Evolutionary conservation across 2,113 vertebrate species (phyloP).

Genomic region (Epinephelus cyanopodus): DNA sequence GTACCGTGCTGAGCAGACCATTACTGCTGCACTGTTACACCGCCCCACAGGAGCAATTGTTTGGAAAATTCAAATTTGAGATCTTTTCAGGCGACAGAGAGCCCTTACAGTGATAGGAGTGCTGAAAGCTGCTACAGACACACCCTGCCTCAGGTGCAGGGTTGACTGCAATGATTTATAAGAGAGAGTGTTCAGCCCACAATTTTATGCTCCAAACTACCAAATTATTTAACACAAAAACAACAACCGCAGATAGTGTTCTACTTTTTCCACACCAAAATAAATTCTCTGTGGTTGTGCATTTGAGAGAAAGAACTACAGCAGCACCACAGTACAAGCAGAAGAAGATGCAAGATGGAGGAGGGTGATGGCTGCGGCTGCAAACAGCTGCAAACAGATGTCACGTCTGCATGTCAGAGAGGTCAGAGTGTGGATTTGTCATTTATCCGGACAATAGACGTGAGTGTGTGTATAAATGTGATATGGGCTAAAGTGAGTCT

Average conservation of each 20-base stretch:
- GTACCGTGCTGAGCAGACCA: constrained; percentile 17
- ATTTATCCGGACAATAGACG: constrained; percentile 47
- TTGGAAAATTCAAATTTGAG: constrained; percentile 40
- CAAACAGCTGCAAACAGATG: constrained; percentile 56
- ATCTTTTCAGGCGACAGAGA: constrained; percentile 28
- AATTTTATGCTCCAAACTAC: constrained; percentile 9
- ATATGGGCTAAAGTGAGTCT: constrained; percentile 47
- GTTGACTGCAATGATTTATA: constrained; percentile 7
- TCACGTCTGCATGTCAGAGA: constrained; percentile 43
- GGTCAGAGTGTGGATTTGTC: constrained; percentile 49
- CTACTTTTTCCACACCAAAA: background rate
- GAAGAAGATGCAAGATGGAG: constrained; percentile 34
- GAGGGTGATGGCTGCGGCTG: constrained; percentile 12
- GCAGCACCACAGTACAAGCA: background rate
- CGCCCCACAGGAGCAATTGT: constrained; percentile 34
- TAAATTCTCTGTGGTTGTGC: background rate
- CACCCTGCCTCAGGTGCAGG: constrained; percentile 33
- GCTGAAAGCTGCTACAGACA: constrained; percentile 10
- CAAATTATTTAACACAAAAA: constrained; percentile 45
- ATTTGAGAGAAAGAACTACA: background rate
- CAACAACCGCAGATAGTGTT: background rate
- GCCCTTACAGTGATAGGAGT: background rate
- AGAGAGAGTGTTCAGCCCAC: background rate
- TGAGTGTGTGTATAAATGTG: constrained; percentile 41
- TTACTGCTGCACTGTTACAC: constrained; percentile 43